These are phyloP conservation scores for Pipistrellus nathusii DNA, from an alignment of 2,797 vertebrate species.

Conservation along the genomic window DNA sequence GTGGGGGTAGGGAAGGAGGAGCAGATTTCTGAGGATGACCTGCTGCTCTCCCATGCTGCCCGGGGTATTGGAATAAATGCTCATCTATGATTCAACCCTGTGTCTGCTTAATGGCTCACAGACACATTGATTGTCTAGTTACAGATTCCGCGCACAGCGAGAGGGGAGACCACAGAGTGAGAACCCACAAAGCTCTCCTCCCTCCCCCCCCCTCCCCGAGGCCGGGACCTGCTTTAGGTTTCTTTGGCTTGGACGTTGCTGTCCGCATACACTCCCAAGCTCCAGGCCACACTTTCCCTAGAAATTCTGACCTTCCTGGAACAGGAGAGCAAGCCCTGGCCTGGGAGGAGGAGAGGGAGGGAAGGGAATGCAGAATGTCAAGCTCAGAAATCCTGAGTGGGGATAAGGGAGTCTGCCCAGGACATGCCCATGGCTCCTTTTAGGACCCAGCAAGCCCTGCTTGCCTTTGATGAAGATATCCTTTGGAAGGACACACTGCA, in stretches of 20 bases:
- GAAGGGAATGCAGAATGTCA: constrained; percentile 13
- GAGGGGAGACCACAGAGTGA: not conserved
- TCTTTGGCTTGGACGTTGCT: not conserved
- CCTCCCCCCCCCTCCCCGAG: not conserved
- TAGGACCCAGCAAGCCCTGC: not conserved
- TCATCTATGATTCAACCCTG: too few species aligned
- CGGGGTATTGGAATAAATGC: too few species aligned
- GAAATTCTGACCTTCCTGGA: not conserved
- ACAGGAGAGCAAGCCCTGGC: not conserved
- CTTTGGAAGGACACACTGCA: not conserved
- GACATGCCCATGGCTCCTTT: not conserved
- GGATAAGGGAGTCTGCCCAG: not conserved
- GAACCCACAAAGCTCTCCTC: not conserved
- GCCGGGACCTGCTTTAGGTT: not conserved
- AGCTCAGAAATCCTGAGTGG: not conserved
- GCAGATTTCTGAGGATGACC: too few species aligned
- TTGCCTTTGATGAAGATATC: not conserved
- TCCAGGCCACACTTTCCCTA: not conserved
- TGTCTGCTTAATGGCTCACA: too few species aligned
- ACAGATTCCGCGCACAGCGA: not conserved
- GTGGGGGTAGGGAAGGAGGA: too few species aligned
- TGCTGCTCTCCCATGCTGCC: too few species aligned
- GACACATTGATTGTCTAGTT: too few species aligned
- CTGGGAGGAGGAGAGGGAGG: not conserved
- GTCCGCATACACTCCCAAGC: not conserved